phyloP scores from a whole-genome alignment of 2,797 vertebrate species.

The Schizothorax lantsangensis region DNA sequence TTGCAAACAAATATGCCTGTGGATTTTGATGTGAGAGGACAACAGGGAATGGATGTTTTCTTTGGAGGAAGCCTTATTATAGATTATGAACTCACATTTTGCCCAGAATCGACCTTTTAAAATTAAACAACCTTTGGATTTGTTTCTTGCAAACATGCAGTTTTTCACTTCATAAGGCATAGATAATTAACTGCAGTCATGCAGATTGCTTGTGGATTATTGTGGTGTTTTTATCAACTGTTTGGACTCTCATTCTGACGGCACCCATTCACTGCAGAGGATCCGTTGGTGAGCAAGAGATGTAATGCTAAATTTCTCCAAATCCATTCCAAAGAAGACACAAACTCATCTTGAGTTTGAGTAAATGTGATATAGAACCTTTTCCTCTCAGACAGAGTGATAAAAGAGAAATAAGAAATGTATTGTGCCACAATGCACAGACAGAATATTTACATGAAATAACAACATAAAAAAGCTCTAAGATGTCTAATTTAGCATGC shows the following conservation, averaged over 20 bases:
- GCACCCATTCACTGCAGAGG: background rate
- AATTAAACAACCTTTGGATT: too few relatives aligned
- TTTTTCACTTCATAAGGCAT: background rate
- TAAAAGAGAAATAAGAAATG: background rate
- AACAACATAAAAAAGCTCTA: constrained; percentile 7
- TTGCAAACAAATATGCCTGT: too few relatives aligned
- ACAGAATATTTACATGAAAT: constrained; percentile 11
- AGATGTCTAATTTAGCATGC: constrained; percentile 5
- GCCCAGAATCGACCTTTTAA: too few relatives aligned
- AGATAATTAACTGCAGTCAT: too few relatives aligned
- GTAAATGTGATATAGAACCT: background rate
- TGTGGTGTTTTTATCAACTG: background rate
- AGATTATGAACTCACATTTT: too few relatives aligned
- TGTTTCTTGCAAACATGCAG: too few relatives aligned
- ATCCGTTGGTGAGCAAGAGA: background rate
- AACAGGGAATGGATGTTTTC: too few relatives aligned
- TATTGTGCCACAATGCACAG: background rate
- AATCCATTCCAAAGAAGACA: background rate
- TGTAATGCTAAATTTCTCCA: background rate
- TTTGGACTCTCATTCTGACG: background rate
- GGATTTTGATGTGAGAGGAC: too few relatives aligned
- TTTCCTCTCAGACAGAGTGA: background rate
- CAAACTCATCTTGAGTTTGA: background rate
- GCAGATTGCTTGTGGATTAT: background rate
- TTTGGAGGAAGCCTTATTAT: too few relatives aligned